phyloP scores from a whole-genome alignment of 2,888 invertebrate genomes.

The Tuta absoluta region DNA sequence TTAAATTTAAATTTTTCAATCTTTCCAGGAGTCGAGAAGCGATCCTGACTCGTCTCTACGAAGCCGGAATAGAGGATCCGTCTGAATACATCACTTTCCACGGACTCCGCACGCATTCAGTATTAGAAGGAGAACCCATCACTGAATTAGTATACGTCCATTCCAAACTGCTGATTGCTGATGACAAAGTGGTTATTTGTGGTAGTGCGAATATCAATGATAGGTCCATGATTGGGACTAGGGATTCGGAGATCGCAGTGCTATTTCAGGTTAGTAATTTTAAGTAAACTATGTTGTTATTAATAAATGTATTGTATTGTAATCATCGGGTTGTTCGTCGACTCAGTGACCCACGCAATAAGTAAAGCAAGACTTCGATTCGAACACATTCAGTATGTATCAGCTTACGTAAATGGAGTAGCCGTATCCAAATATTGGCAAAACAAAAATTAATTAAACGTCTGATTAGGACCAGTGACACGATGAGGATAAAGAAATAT shows the following conservation, averaged over 20 bases:
- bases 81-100: conserved; percentile 94
- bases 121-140: conserved; percentile 89
- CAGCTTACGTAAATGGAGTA: too few species aligned
- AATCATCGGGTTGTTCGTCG: too few species aligned
- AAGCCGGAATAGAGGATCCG: conserved; percentile 90
- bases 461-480: too few species aligned
- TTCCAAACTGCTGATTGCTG: conserved; percentile 96
- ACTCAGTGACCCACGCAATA: too few species aligned
- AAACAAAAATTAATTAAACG: too few species aligned
- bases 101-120: conserved; percentile 91
- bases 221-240: conserved; percentile 94
- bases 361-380: too few species aligned
- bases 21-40: conserved; percentile 89
- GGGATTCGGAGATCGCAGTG: conserved; percentile 97
- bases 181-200: conserved; percentile 95
- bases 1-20: too few species aligned
- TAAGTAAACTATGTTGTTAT: too few species aligned
- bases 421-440: too few species aligned
- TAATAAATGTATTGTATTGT: too few species aligned
- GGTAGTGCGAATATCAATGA: conserved; percentile 99
- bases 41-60: conserved; percentile 88
- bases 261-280: too few species aligned
- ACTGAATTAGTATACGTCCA: conserved; percentile 98
- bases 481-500: conserved; percentile 45
- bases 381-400: too few species aligned